A percentile compares a stretch with the other conserved stretches of the same genome.
Evolutionary conservation across 2,113 vertebrate species (phyloP).

Genomic region (Erythrocercus mccallii): DNA sequence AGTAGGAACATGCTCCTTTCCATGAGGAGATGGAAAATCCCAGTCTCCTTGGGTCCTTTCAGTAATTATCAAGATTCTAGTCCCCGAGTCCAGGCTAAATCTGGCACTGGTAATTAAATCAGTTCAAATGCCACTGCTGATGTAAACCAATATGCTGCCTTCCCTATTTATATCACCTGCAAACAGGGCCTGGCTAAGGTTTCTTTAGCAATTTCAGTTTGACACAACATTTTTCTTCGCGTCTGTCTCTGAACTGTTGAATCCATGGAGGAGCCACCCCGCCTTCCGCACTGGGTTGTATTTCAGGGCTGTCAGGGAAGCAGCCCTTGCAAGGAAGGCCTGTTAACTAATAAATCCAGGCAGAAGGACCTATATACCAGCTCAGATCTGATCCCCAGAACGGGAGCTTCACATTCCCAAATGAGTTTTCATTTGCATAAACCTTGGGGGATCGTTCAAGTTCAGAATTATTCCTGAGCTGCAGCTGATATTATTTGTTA

Average conservation of each 20-base stretch:
- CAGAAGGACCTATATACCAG: neutral
- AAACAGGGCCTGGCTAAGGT: conserved; percentile 66
- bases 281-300: neutral
- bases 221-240: conserved; percentile 64
- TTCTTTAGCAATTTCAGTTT: conserved; percentile 67
- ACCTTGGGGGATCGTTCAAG: neutral
- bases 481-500: conserved; percentile 44
- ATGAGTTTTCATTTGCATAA: conserved; percentile 32
- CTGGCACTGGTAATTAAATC: conserved; percentile 70
- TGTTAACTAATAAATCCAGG: neutral
- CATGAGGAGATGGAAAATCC: conserved; percentile 52
- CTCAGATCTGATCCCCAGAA: neutral
- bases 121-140: conserved; percentile 67
- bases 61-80: conserved; percentile 66
- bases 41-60: conserved; percentile 57
- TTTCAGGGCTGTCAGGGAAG: conserved; percentile 36
- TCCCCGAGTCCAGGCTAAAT: conserved; percentile 66
- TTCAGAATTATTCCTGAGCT: conserved; percentile 23
- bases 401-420: neutral
- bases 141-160: conserved; percentile 68
- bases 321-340: conserved; percentile 9
- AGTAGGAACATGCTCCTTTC: conserved; percentile 52
- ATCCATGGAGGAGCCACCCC: conserved; percentile 45
- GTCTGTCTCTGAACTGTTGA: conserved; percentile 66
- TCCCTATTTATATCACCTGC: conserved; percentile 68